A percentile compares a stretch with the other conserved stretches of the same genome.
phyloP scores from a whole-genome alignment of 2,888 invertebrate species.

The Galerucella calmariensis region DNA sequence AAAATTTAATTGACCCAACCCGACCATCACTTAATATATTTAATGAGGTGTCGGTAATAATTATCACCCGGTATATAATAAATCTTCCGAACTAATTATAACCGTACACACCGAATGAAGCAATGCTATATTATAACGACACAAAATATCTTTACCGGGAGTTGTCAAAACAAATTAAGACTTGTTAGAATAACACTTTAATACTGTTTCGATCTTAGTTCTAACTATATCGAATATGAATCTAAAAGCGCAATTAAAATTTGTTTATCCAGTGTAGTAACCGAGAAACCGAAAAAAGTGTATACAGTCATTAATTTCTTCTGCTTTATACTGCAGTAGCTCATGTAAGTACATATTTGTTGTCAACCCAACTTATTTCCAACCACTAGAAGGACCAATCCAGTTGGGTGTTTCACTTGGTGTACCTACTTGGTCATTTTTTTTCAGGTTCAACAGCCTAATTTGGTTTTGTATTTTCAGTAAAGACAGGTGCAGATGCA shows the following conservation, averaged over 20 bases:
- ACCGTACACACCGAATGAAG: slow-evolving; percentile 29
- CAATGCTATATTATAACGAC: slow-evolving; percentile 34
- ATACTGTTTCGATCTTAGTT: slow-evolving; percentile 35
- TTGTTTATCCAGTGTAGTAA: slow-evolving; percentile 2
- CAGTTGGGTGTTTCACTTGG: no score
- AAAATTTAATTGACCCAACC: slow-evolving; percentile 21
- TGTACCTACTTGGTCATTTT: no score
- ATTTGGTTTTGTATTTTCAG: no score
- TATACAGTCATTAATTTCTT: no score
- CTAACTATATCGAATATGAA: slow-evolving; percentile 34
- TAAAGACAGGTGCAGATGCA: no score
- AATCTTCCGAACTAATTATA: slow-evolving; percentile 30
- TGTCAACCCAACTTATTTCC: no score
- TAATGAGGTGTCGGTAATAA: slow-evolving; percentile 29
- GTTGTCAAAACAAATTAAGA: slow-evolving; percentile 43
- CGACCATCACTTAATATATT: slow-evolving; percentile 20
- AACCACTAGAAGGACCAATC: no score
- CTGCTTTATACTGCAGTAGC: no score
- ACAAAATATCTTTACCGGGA: slow-evolving; percentile 37
- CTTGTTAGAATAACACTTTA: slow-evolving; percentile 37
- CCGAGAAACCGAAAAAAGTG: no score
- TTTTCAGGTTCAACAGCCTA: no score
- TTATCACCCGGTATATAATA: slow-evolving; percentile 28
- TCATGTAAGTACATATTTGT: no score
- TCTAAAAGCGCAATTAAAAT: slow-evolving; percentile 39